Base-by-base conservation (phyloP, 2,113 vertebrate species). In the Oryzias javanicus region DNA sequence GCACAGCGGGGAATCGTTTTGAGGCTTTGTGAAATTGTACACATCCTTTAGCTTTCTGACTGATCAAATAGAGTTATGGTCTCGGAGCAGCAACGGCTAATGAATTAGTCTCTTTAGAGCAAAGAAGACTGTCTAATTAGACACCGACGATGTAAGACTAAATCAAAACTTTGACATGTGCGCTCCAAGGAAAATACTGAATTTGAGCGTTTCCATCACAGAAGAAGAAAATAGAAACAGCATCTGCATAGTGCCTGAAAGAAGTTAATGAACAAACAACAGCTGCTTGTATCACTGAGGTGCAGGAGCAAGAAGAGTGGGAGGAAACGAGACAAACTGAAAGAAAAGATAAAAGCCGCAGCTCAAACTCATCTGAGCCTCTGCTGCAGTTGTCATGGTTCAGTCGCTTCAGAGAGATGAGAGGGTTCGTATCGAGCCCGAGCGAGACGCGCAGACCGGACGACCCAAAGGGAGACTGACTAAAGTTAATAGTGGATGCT, bases 201-300 rank as follows among this genome's bases (percentile, higher is more conserved):
- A 59, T 46, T 42, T 42, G 54, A 49, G 27, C 4, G 24, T 5
- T 66, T 55, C 58, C 24, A 41, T 0, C 4, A 50, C 35, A 35
- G 7, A 29, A 12, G 10, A 12, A 12, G 10, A 35, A 35, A 35
- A 35, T 7, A 35, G 12, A 35, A 35, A 35, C 35, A 1, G 35
- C 14, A 2, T 24, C 22, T 25, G 54, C 74, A 40, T 60, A 54
- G 42, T 51, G 53, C 55, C 55, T 22, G 42, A 69, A 82, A 70
- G 53, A 67, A 73, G 80, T 59, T 75, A 82, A 82, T 70, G 76
- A 80, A 77, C 67, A 81, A 83, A 85, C 71, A 85, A 77, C 86
- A 81, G 74, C 82, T 86, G 80, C 72, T 72, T 76, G 68, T 74
- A 73, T 49, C 58, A 13, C 59, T 2, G 49, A 77, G 63, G 57